Evolutionary conservation across 2,888 invertebrate species (phyloP), one percentile per base, ranked within the genome.

Genomic region (Micoletzkya japonica): DNA sequence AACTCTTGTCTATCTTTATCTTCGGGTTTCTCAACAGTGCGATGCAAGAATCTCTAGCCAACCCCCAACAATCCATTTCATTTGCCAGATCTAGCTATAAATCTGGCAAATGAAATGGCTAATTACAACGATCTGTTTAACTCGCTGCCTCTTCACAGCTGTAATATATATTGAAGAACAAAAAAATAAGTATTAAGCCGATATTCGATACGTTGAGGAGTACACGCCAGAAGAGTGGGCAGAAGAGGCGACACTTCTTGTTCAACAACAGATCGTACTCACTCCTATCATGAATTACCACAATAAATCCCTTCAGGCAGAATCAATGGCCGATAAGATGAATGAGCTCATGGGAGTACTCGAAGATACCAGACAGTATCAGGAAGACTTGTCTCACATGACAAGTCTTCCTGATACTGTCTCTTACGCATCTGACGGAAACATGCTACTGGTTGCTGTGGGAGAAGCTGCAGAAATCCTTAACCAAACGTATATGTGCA

Each of bases 151-250:
- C 57, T 50, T 26, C 74, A n/a, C n/a, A n/a, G n/a, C n/a, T n/a
- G n/a, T n/a, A n/a, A n/a, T n/a, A n/a, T n/a, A n/a, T n/a, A n/a
- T n/a, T n/a, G n/a, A n/a, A n/a, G n/a, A n/a, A n/a, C n/a, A n/a
- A n/a, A n/a, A n/a, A n/a, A n/a, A n/a, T n/a, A n/a, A n/a, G n/a
- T n/a, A 79, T 52, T 36, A 37, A 70, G 75, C 73, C 30, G 61
- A 77, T 52, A 79, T 79, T 69, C 76, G 78, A 1, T 80, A 80
- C 69, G 77, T 80, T 32, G 79, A 80, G 30, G 80, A 80, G 69
- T 78, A 78, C 72, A 77, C 77, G 4, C 67, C 70, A 56, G 76
- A 74, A 3, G 74, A 80, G 70, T 80, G 80, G 80, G 79, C 80
- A 1, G 70, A 64, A n/a, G 78, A 78, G 59, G 80, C 79, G 37